phyloP scores from a whole-genome alignment of 2,888 invertebrate genomes.

The Tachina fera region DNA sequence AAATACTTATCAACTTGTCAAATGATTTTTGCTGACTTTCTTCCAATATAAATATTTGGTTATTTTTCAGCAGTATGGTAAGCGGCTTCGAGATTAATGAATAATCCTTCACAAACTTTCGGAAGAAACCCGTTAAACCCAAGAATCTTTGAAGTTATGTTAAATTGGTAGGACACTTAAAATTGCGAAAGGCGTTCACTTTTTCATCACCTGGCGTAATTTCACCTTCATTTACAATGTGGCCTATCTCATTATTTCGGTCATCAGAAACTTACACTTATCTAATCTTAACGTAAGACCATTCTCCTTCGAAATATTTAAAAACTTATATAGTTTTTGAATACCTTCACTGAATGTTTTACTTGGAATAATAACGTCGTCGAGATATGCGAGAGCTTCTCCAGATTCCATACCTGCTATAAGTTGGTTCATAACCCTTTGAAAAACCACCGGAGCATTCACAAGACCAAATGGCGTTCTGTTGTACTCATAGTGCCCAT shows the following conservation, averaged over 20 bases:
- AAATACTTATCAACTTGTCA: neutral
- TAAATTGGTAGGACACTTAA: neutral
- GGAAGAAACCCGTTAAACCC: conserved; percentile 51
- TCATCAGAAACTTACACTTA: neutral
- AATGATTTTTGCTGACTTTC: conserved; percentile 5
- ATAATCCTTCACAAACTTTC: conserved; percentile 59
- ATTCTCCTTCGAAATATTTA: neutral
- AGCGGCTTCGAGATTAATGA: conserved; percentile 67
- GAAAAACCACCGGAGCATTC: conserved; percentile 55
- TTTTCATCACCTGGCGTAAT: conserved; percentile 40
- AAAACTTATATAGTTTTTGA: neutral
- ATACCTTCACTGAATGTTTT: neutral
- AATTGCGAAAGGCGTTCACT: conserved; percentile 14
- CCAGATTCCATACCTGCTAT: no score
- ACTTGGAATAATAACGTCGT: neutral
- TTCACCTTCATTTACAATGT: neutral
- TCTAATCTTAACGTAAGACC: neutral
- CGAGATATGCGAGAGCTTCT: no score
- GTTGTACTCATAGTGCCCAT: conserved; percentile 60
- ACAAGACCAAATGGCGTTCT: conserved; percentile 37
- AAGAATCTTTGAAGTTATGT: conserved; percentile 26
- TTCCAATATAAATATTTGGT: neutral
- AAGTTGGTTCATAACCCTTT: conserved; percentile 51
- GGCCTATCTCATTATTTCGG: neutral
- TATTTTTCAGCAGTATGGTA: conserved; percentile 44